Percentiles rank a stretch among this genome's conserved stretches.
Evolutionary conservation across 2,797 vertebrate genomes (phyloP).

Genomic region (Rhinogobio ventralis): DNA sequence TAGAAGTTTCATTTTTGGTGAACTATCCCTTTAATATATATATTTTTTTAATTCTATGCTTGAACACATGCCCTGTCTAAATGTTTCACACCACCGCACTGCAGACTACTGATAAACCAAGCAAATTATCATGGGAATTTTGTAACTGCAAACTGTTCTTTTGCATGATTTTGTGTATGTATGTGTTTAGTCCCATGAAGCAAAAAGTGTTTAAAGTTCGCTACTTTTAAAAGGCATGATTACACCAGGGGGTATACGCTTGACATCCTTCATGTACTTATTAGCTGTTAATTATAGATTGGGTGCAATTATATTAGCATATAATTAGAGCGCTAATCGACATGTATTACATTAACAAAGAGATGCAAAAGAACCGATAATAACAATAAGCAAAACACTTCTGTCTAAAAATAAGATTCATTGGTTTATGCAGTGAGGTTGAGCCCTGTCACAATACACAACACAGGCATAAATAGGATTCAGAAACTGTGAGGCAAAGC

Average conservation of each 20-base stretch:
- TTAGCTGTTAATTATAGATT: constrained; percentile 54
- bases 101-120: constrained; percentile 1
- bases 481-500: constrained; percentile 7
- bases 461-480: not conserved
- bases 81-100: not conserved
- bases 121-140: not conserved
- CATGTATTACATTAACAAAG: constrained; percentile 40
- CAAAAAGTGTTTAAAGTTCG: constrained; percentile 36
- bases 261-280: constrained; percentile 53
- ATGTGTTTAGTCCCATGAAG: constrained; percentile 34
- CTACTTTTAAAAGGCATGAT: constrained; percentile 48
- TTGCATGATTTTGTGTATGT: constrained; percentile 11
- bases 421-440: constrained; percentile 5
- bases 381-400: constrained; percentile 34
- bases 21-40: not conserved
- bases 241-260: constrained; percentile 44
- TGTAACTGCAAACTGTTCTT: not conserved
- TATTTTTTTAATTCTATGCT: not conserved
- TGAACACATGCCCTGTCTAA: not conserved
- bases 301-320: constrained; percentile 46
- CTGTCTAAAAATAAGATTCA: constrained; percentile 1
- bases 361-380: constrained; percentile 21
- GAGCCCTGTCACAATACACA: constrained; percentile 3
- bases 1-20: no score
- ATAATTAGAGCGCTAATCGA: constrained; percentile 46